A percentile compares a stretch with the other conserved stretches of the same genome.
Evolutionary conservation across 2,113 vertebrate genomes (phyloP).

Genomic region (Trematocara unimaculatum): DNA sequence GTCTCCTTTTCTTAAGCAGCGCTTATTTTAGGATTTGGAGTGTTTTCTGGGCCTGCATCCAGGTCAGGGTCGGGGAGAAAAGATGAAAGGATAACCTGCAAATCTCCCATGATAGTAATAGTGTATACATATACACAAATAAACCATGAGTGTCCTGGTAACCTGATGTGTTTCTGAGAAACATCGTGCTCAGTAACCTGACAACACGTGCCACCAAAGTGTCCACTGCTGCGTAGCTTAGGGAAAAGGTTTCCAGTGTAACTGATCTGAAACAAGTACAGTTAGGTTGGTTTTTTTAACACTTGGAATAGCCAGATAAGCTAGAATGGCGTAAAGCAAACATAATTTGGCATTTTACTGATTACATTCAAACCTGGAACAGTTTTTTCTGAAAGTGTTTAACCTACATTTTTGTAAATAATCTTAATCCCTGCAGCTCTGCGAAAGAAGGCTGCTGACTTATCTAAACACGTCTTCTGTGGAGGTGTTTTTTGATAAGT

Average conservation of each 20-base stretch:
- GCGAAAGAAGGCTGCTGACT: not conserved
- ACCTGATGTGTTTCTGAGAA: slow-evolving; percentile 38
- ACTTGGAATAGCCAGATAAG: not conserved
- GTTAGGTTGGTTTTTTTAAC: not conserved
- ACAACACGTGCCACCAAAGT: slow-evolving; percentile 13
- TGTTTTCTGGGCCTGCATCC: slow-evolving; percentile 31
- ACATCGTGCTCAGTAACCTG: not conserved
- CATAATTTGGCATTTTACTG: not conserved
- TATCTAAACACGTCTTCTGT: not conserved
- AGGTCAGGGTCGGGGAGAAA: not conserved
- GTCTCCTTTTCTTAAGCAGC: slow-evolving; percentile 5
- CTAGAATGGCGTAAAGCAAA: not conserved
- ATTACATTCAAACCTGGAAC: not conserved
- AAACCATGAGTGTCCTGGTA: slow-evolving; percentile 31
- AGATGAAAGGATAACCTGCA: slow-evolving; percentile 30
- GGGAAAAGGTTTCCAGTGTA: not conserved
- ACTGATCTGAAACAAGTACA: not conserved
- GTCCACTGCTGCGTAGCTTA: not conserved
- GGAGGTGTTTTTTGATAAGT: not conserved
- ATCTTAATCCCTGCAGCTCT: not conserved
- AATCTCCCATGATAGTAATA: slow-evolving; percentile 9
- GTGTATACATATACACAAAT: slow-evolving; percentile 11
- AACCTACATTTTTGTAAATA: not conserved
- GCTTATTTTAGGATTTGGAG: slow-evolving; percentile 76
- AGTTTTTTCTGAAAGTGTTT: not conserved